phyloP scores from a whole-genome alignment of 2,113 vertebrate species.

The Pelecanoides urinatrix region DNA sequence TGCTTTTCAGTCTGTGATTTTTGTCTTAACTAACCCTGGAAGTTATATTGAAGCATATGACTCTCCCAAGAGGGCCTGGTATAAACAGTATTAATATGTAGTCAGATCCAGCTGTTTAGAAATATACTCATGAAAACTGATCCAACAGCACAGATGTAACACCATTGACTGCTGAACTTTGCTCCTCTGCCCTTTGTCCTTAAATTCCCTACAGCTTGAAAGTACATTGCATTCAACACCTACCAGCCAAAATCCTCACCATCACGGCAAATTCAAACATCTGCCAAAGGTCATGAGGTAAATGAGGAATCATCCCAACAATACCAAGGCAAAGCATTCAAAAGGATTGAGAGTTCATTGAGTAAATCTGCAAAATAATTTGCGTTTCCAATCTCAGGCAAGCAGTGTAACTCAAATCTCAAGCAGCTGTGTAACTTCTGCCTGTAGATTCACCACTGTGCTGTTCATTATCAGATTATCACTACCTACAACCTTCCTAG shows the following conservation, averaged over 20 bases:
- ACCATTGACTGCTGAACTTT: neutral
- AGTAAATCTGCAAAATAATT: constrained; percentile 7
- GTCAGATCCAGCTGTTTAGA: neutral
- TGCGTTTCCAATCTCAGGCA: constrained; percentile 7
- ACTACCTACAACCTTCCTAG: neutral
- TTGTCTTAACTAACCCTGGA: neutral
- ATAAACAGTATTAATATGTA: neutral
- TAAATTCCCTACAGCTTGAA: neutral
- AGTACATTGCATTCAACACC: neutral
- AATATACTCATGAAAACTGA: neutral
- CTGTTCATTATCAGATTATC: constrained; percentile 51
- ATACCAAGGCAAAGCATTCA: neutral
- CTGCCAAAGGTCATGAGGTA: neutral
- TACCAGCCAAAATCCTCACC: neutral
- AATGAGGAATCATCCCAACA: neutral
- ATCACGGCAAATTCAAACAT: neutral
- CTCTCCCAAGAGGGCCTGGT: neutral
- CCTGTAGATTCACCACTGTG: constrained; percentile 24
- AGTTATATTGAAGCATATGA: neutral
- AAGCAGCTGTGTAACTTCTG: constrained; percentile 16
- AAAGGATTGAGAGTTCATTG: neutral
- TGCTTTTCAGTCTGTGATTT: neutral
- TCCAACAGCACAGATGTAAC: neutral
- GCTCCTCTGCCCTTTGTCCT: neutral
- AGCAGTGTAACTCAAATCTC: too few species aligned